Base-by-base conservation (phyloP, 2,797 vertebrate species). In the Sphaeramia orbicularis region DNA sequence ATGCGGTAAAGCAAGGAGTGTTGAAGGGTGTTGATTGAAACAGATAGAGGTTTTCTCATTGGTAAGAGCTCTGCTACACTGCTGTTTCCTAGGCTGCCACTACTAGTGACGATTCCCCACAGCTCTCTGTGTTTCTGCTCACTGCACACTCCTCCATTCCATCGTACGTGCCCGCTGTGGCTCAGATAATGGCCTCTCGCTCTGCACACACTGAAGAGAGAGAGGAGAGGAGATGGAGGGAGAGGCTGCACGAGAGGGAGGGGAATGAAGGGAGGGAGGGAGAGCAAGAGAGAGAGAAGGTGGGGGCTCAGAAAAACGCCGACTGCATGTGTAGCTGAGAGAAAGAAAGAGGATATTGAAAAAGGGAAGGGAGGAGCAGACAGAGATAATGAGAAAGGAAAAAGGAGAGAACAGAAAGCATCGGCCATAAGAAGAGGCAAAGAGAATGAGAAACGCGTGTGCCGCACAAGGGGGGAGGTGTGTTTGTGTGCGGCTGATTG, bases 171-270 rank as follows among this genome's bases (percentile, higher is more conserved):
- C 94, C 89, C 88, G 86, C 90, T 91, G 92, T 83, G 89, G 85
- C 89, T 94, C 93, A 94, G 93, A 95, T 95, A 95, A 95, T 95
- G 93, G 94, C 94, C 93, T 93, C 94, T 94, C 91, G 89, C 90
- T 90, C 90, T 90, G 86, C 91, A 90, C 89, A 89, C 93, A 90
- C 88, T 89, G 87, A 85, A 74, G 90, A 86, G 90, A 91, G 84
- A 85, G 86, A 84, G 87, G 81, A 80, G 84, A 87, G 87, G 89
- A 87, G 86, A 91, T 90, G 85, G 83, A 86, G 86, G 86, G 87
- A 86, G 83, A 89, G 79, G 80, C 79, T 80, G 81, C 71, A 60
- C 2, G 78, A 83, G 81, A 85, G 84, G 83, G 81, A 88, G 89
- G 78, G 86, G 81, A 80, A 62, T 58, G 77, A 72, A 81, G 81